Evolutionary conservation across 1,140 invertebrate genomes (phyloP).

Genomic region (Calycopis cecrops): DNA sequence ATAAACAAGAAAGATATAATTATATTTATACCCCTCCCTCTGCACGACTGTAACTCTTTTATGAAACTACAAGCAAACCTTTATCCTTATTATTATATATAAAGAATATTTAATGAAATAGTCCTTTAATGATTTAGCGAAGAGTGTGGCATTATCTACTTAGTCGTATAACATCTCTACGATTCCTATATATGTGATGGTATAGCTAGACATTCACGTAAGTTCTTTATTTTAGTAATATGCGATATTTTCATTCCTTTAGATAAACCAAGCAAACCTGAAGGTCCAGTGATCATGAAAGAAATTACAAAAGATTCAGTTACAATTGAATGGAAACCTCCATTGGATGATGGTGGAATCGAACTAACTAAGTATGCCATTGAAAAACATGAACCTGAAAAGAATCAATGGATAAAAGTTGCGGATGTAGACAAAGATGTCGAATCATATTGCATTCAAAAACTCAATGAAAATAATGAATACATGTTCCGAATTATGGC

Average conservation of each 20-base stretch:
- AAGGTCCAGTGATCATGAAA: conserved; percentile 83
- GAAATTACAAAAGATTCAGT: conserved; percentile 84
- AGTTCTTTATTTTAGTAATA: not conserved
- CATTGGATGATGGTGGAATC: conserved; percentile 86
- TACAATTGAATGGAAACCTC: conserved; percentile 88
- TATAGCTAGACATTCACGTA: too few relatives aligned
- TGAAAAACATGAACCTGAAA: conserved; percentile 84
- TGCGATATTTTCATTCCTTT: conserved; percentile 12
- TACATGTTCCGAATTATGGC: conserved; percentile 92
- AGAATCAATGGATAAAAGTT: conserved; percentile 84
- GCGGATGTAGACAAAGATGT: conserved; percentile 85
- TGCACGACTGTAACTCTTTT: too few relatives aligned
- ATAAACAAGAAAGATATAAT: too few relatives aligned
- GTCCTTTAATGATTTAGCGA: too few relatives aligned
- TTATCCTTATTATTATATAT: too few relatives aligned
- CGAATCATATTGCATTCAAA: conserved; percentile 83
- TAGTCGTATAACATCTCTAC: too few relatives aligned
- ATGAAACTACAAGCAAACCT: too few relatives aligned
- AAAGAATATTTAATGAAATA: too few relatives aligned
- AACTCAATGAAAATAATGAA: conserved; percentile 84
- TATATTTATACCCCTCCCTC: too few relatives aligned
- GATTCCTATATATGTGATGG: too few relatives aligned
- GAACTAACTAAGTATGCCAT: conserved; percentile 87
- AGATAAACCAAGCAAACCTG: conserved; percentile 90
- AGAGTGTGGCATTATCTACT: too few relatives aligned